Evolutionary conservation across 2,888 invertebrate genomes (phyloP).

Genomic region (Aethes cnicana): DNA sequence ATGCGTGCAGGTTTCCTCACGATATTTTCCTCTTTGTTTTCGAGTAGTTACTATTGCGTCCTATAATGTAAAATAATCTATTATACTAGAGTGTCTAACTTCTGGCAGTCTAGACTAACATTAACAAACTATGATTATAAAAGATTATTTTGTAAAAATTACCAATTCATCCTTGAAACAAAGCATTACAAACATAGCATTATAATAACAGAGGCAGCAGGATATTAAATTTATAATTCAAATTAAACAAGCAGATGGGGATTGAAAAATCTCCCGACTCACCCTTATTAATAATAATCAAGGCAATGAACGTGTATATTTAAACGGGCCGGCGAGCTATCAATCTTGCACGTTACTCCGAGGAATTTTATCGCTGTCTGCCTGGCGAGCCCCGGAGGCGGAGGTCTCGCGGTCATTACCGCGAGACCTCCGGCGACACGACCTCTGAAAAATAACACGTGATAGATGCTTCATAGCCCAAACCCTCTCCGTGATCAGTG

Average conservation of each 20-base stretch:
- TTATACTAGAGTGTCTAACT: no score
- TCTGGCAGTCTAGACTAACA: no score
- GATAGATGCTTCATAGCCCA: no score
- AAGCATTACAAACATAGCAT: neutral
- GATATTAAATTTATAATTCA: neutral
- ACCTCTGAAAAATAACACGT: neutral
- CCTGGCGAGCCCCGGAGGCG: neutral
- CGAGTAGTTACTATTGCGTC: no score
- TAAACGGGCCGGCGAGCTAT: slow-evolving; percentile 14
- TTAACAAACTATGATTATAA: no score
- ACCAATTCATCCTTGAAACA: no score
- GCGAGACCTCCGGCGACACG: no score
- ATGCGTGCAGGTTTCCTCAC: no score
- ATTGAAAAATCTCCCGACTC: slow-evolving; percentile 15
- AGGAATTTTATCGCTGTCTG: slow-evolving; percentile 22
- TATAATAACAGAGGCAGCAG: neutral
- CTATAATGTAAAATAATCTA: no score
- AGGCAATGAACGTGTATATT: slow-evolving; percentile 26
- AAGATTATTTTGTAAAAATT: no score
- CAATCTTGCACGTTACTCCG: slow-evolving; percentile 23
- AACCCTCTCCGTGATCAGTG: no score
- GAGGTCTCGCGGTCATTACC: neutral
- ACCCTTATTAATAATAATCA: slow-evolving; percentile 30
- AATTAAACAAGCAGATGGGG: neutral
- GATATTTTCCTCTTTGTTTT: no score